These are phyloP conservation scores for Cygnus olor DNA, from an alignment of 2,797 vertebrate genomes.

Conservation along the genomic window DNA sequence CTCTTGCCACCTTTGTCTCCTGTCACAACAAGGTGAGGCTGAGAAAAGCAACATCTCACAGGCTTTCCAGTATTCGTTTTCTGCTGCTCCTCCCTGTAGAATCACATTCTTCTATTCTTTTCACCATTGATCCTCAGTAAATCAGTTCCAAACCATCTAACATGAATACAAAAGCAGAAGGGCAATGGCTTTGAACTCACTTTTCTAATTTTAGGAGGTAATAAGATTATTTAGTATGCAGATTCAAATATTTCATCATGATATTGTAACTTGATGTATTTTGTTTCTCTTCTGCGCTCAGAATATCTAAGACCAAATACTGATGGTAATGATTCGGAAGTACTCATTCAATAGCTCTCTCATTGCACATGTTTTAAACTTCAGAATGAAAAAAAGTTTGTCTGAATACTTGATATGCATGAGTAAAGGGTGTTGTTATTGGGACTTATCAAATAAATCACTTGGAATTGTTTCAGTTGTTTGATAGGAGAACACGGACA, in stretches of 20 bases:
- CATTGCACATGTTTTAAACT: background rate
- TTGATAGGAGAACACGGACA: background rate
- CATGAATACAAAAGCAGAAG: background rate
- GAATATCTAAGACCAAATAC: background rate
- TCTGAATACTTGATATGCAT: background rate
- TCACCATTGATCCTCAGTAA: background rate
- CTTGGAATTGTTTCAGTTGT: background rate
- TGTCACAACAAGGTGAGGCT: background rate
- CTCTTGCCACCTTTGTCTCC: slow-evolving; percentile 26
- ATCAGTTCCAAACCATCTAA: background rate
- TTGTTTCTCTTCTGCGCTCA: background rate
- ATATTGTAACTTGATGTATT: background rate
- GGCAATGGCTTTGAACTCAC: background rate
- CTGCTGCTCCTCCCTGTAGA: background rate
- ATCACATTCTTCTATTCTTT: background rate
- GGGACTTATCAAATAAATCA: slow-evolving; percentile 3
- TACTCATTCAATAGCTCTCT: background rate
- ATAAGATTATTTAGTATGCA: background rate
- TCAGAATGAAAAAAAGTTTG: background rate
- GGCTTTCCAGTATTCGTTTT: background rate
- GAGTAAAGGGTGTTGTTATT: background rate
- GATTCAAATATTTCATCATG: background rate
- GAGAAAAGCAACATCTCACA: background rate
- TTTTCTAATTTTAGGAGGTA: slow-evolving; percentile 30
- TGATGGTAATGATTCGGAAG: background rate